A percentile compares a stretch with the other conserved stretches of the same genome.
Conservation (phyloP, 2,113 vertebrate genomes). For the Oreochromis niloticus region DNA sequence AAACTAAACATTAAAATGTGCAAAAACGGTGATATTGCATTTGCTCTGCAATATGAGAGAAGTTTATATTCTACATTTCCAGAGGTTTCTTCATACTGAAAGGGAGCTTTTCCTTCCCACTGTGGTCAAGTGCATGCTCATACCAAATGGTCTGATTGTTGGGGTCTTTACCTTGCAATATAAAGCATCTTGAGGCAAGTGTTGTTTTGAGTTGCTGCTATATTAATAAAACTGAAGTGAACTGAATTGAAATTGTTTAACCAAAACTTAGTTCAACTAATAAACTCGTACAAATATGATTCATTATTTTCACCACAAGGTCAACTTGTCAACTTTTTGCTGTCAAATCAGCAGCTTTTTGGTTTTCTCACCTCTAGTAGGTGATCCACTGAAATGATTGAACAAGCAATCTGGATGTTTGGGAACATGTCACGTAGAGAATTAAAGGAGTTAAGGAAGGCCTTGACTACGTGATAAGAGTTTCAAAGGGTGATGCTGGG, state of each 20-base stretch:
- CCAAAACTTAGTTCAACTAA: not conserved
- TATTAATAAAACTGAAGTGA: not conserved
- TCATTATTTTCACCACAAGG: not conserved
- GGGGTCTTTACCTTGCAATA: not conserved
- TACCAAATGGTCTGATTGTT: not conserved
- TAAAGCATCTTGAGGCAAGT: not conserved
- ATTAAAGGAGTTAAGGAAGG: not conserved
- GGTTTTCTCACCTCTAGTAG: slow-evolving; percentile 51
- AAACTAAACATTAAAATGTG: not conserved
- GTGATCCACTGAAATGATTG: slow-evolving; percentile 5
- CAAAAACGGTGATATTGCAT: accelerated
- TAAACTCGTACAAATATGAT: not conserved
- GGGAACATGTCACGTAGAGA: not conserved
- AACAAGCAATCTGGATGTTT: slow-evolving; percentile 19
- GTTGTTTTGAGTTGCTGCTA: not conserved
- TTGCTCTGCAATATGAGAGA: not conserved
- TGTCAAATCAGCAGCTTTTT: not conserved
- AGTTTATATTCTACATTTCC: not conserved
- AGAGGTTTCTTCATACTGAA: not conserved
- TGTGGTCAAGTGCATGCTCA: not conserved
- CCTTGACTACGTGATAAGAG: slow-evolving; percentile 51
- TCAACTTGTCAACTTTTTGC: not conserved
- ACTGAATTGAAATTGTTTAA: not conserved
- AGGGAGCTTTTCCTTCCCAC: not conserved
- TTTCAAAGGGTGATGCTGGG: slow-evolving; percentile 37